A percentile compares a stretch with the other conserved stretches of the same genome.
Conservation (phyloP, 2,113 vertebrate species). For the Ciconia stormi region DNA sequence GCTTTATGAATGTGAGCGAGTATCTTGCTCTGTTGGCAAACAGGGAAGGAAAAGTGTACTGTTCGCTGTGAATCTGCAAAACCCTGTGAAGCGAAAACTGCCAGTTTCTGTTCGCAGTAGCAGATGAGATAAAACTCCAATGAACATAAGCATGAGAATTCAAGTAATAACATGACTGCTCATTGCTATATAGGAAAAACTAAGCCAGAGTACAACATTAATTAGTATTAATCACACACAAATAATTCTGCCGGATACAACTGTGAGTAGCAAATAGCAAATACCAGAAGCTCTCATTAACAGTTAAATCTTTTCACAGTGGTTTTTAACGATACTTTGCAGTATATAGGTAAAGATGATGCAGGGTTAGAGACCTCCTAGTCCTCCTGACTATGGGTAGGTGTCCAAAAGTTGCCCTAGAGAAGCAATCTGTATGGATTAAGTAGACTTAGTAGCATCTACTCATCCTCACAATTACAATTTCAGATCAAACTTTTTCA, state of each 20-base stretch:
- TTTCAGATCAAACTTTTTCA: neutral
- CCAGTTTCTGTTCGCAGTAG: neutral
- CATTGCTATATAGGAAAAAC: neutral
- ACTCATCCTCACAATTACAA: neutral
- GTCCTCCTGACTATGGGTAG: neutral
- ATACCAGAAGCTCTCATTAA: neutral
- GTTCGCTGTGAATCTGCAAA: neutral
- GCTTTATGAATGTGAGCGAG: neutral
- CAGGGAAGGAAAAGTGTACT: neutral
- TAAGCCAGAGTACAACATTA: neutral
- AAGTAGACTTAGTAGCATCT: neutral
- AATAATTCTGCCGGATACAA: neutral
- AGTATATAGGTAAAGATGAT: rapidly evolving
- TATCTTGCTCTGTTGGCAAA: conserved; percentile 2
- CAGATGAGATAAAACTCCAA: neutral
- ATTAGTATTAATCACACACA: neutral
- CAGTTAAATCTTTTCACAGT: neutral
- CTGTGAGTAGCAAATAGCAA: neutral
- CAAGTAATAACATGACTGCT: neutral
- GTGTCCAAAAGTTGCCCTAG: neutral
- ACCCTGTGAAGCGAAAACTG: neutral
- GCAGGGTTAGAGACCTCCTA: neutral
- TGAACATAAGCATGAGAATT: neutral
- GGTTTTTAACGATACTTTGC: neutral
- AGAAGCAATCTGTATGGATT: neutral